These are phyloP conservation scores for Motacilla tschutschensis DNA, from an alignment of 2,113 vertebrate genomes.

Conservation along the genomic window DNA sequence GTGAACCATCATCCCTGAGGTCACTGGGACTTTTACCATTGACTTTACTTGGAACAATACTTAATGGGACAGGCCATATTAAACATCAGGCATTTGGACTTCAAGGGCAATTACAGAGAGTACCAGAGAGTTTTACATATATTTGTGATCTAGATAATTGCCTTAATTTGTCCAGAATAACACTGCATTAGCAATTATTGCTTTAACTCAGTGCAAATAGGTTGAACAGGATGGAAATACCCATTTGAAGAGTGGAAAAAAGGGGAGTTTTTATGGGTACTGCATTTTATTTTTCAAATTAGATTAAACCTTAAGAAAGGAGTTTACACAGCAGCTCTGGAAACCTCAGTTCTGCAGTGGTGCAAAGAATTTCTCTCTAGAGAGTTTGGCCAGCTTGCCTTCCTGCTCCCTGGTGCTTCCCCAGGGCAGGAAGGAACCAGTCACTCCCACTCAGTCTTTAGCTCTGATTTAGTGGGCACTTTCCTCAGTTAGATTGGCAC, in stretches of 20 bases:
- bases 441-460: neutral
- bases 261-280: neutral
- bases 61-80: neutral
- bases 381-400: neutral
- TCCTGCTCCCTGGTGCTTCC: neutral
- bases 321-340: neutral
- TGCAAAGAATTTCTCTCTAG: neutral
- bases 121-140: neutral
- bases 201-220: neutral
- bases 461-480: neutral
- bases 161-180: constrained; percentile 28
- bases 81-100: constrained; percentile 18
- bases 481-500: neutral
- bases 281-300: neutral
- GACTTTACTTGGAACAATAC: neutral
- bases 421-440: neutral
- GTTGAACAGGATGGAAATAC: constrained; percentile 7
- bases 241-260: neutral
- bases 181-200: neutral
- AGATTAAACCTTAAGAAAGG: neutral
- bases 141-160: constrained; percentile 40
- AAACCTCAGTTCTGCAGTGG: neutral
- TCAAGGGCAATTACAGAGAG: neutral
- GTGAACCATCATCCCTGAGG: neutral
- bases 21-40: neutral